Evolutionary conservation across 2,888 invertebrate genomes (phyloP).

Genomic region (Digitonthophagus gazella): DNA sequence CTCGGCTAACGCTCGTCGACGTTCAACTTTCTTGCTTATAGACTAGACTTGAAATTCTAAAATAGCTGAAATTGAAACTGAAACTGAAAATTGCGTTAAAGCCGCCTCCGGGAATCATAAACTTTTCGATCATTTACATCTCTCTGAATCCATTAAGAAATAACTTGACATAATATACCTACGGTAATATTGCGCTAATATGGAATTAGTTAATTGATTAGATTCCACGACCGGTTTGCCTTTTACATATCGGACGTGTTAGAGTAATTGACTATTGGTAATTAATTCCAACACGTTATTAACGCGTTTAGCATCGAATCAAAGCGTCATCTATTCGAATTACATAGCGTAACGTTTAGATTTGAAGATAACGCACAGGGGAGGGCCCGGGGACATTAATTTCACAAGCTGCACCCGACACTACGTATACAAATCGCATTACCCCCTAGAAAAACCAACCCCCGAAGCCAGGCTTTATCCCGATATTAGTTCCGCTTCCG

Average conservation of each 20-base stretch:
- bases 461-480: not conserved
- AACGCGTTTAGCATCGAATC: not conserved
- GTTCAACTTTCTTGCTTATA: not conserved
- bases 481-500: conserved; percentile 15
- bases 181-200: no score
- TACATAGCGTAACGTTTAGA: not conserved
- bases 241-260: not conserved
- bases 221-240: not conserved
- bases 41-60: no score
- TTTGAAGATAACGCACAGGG: not conserved
- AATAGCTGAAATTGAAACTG: no score
- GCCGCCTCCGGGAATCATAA: no score
- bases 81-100: not conserved
- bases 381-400: conserved; percentile 15
- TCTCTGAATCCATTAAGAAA: no score
- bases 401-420: conserved; percentile 17
- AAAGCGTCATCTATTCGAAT: not conserved
- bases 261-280: not conserved
- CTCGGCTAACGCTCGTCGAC: not conserved
- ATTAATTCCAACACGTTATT: not conserved
- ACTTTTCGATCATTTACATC: no score
- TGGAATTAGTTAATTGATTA: not conserved
- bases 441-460: conserved; percentile 6
- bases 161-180: no score
- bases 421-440: conserved; percentile 14